Conservation (phyloP, 2,113 vertebrate genomes). For the Pyxicephalus adspersus region DNA sequence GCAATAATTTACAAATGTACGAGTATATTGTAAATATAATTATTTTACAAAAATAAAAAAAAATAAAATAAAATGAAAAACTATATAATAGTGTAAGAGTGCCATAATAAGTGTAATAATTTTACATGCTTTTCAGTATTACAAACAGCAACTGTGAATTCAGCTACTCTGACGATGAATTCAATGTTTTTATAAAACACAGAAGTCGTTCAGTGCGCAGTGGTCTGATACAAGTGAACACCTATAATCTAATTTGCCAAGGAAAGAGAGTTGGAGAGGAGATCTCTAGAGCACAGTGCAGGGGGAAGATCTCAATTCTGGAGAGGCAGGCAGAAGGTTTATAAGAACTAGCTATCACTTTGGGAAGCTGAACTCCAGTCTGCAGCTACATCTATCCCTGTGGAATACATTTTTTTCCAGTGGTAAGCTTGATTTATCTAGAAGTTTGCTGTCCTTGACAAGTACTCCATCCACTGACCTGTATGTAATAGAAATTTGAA, state of each 20-base stretch:
- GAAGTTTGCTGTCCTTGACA: neutral
- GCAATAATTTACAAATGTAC: too few species aligned
- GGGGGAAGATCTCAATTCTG: conserved; percentile 24
- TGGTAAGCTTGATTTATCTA: conserved; percentile 3
- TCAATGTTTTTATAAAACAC: neutral
- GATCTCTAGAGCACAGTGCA: conserved; percentile 30
- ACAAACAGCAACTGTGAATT: neutral
- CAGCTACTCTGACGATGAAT: neutral
- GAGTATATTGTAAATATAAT: too few species aligned
- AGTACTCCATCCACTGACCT: too few species aligned
- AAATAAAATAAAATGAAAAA: too few species aligned
- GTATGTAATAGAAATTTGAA: neutral
- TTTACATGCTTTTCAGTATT: neutral
- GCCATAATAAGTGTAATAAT: too few species aligned
- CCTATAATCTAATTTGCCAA: conserved; percentile 59
- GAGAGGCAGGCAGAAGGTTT: conserved; percentile 2
- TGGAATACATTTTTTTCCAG: conserved; percentile 9
- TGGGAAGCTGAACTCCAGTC: conserved; percentile 25
- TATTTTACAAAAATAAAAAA: too few species aligned
- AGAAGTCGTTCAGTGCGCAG: conserved; percentile 16
- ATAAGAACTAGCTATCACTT: conserved; percentile 37
- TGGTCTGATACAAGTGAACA: conserved; percentile 52
- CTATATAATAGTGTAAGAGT: too few species aligned
- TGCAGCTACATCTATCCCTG: conserved; percentile 2
- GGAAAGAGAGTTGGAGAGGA: conserved; percentile 18